Percentiles rank a stretch among this genome's conserved stretches.
Conservation (phyloP, 2,888 invertebrate genomes). For the Eristalinus sepulchralis region DNA sequence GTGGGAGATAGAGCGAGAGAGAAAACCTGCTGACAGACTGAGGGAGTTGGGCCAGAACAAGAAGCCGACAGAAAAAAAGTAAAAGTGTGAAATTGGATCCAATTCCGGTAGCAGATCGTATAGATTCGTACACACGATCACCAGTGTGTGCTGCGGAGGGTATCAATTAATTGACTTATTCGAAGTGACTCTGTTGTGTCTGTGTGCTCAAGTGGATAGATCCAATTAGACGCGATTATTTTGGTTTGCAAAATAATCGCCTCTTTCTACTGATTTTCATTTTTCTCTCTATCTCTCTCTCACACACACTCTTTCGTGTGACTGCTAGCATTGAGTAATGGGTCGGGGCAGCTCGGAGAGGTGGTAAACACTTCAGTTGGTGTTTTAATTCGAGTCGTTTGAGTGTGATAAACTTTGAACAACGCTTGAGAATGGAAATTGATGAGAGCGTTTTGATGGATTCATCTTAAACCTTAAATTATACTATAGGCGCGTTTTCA, state of each 20-base stretch:
- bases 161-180: conserved; percentile 39
- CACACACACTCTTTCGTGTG: too few relatives aligned
- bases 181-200: conserved; percentile 14
- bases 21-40: background rate
- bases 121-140: background rate
- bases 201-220: conserved; percentile 16
- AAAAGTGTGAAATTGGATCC: conserved; percentile 52
- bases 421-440: background rate
- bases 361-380: background rate
- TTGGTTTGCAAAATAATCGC: conserved; percentile 13
- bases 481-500: too few relatives aligned
- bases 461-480: too few relatives aligned
- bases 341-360: background rate
- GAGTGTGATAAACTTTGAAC: background rate
- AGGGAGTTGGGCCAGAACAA: background rate
- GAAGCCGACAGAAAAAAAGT: conserved; percentile 7
- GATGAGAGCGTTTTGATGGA: background rate
- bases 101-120: conserved; percentile 39
- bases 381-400: background rate
- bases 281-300: background rate
- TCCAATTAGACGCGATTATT: conserved; percentile 48
- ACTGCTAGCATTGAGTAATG: background rate
- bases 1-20: background rate
- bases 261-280: conserved; percentile 6
- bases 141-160: too few relatives aligned